Percentiles rank a stretch among this genome's conserved stretches.
Conservation (phyloP, 2,797 vertebrate species). For the Xenops minutus region DNA sequence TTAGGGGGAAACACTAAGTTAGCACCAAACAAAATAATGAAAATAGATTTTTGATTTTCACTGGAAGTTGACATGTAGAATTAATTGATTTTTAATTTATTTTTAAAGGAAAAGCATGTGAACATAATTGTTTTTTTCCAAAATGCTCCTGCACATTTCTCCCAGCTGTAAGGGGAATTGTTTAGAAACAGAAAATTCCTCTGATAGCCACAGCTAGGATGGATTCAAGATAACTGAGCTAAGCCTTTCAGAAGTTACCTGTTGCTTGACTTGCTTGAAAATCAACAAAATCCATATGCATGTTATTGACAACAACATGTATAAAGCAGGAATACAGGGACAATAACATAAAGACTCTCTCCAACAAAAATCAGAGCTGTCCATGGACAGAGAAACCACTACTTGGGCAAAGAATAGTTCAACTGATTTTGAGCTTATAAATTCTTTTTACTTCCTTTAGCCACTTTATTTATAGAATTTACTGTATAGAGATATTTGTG, state of each 20-base stretch:
- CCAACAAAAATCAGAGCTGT: not conserved
- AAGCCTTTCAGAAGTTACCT: not conserved
- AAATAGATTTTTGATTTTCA: not conserved
- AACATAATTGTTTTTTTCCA: not conserved
- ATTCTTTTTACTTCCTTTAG: not conserved
- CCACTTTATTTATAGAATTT: not conserved
- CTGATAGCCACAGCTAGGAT: not conserved
- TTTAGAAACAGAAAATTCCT: not conserved
- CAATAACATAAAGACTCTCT: not conserved
- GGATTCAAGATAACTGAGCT: not conserved
- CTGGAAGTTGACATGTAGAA: not conserved
- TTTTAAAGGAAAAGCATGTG: not conserved
- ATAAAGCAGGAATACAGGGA: not conserved
- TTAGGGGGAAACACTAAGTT: not conserved
- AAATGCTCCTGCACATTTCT: not conserved
- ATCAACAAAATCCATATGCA: accelerated
- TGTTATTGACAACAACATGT: not conserved
- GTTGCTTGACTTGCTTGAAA: not conserved
- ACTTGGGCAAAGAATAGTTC: not conserved
- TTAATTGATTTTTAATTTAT: not conserved
- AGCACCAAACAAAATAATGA: not conserved
- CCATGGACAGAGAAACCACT: not conserved
- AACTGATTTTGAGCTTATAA: not conserved
- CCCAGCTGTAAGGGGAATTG: accelerated
- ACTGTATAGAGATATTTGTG: not conserved